Conservation (phyloP, 2,113 vertebrate genomes). For the rat (Rattus norvegicus) region GRCr8 NC_086037.1:31600501-31601000, state of each 20-base stretch:
- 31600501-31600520: neutral
- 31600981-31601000: conserved; percentile 50
- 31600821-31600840: neutral
- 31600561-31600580: neutral
- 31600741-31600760: conserved; percentile 58
- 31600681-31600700: conserved; percentile 50
- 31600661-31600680: conserved; percentile 38
- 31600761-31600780: conserved; percentile 63
- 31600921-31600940: neutral
- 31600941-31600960: neutral
- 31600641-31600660: neutral
- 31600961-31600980: conserved; percentile 31
- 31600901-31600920: neutral
- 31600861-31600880: neutral
- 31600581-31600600: neutral
- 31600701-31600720: conserved; percentile 32
- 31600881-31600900: conserved; percentile 27
- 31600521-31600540: neutral
- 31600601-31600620: neutral
- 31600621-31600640: conserved; percentile 44
- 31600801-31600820: conserved; percentile 33
- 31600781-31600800: conserved; percentile 53
- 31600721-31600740: conserved; percentile 16
- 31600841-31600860: neutral
- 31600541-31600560: neutral